A percentile compares a stretch with the other conserved stretches of the same genome.
Evolutionary conservation across 2,113 vertebrate species (phyloP).

Genomic region (Microtus ochrogaster): DNA sequence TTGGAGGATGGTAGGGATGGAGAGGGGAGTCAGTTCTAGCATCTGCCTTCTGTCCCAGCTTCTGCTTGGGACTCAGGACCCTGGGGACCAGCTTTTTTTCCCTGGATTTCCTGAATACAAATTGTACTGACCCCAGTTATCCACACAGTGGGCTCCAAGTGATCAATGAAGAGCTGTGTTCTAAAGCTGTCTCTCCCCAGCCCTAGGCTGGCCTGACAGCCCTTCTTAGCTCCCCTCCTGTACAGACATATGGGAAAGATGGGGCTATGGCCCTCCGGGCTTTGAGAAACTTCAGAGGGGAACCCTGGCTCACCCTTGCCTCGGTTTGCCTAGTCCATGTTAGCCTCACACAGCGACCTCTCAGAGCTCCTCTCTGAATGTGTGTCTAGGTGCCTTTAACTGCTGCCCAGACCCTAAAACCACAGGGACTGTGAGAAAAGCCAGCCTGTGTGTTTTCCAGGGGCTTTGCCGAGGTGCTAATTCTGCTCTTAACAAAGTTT

Average conservation of each 20-base stretch:
- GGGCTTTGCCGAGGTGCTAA: slow-evolving; percentile 72
- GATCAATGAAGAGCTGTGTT: not conserved
- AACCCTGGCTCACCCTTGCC: not conserved
- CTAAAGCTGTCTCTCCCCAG: not conserved
- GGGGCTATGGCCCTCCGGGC: not conserved
- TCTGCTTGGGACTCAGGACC: not conserved
- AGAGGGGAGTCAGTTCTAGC: not conserved
- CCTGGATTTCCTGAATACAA: not conserved
- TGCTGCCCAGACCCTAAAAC: not conserved
- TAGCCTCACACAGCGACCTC: not conserved
- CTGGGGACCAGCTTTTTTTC: not conserved
- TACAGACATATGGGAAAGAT: not conserved
- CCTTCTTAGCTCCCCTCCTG: not conserved
- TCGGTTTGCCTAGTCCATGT: not conserved
- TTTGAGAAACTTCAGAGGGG: not conserved
- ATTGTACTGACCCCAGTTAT: not conserved
- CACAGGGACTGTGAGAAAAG: slow-evolving; percentile 64
- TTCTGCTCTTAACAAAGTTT: slow-evolving; percentile 68
- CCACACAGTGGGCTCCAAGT: not conserved
- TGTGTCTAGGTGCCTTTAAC: slow-evolving; percentile 48
- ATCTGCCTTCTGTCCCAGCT: not conserved
- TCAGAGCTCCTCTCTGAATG: not conserved
- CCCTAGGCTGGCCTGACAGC: not conserved
- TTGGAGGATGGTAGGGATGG: not conserved
- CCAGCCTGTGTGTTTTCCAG: slow-evolving; percentile 66